phyloP scores from a whole-genome alignment of 2,113 vertebrate genomes.

The Gadus macrocephalus region DNA sequence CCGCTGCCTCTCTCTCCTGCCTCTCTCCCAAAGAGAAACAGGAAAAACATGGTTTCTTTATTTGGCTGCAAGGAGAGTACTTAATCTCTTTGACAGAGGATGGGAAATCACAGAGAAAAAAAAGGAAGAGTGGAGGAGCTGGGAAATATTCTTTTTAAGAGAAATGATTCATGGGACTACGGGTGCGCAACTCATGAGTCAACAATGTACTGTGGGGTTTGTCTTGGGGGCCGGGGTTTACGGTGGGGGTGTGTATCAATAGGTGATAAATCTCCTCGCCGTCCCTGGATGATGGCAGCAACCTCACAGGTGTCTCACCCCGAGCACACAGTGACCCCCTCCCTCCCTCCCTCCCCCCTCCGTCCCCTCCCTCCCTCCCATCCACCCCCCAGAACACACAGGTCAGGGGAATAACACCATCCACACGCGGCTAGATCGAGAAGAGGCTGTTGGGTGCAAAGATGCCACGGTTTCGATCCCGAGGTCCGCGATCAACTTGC shows the following conservation, averaged over 20 bases:
- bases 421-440: too few relatives aligned
- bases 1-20: constrained; percentile 47
- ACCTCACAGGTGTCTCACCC: constrained; percentile 58
- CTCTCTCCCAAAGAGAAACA: constrained; percentile 37
- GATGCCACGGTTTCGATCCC: too few relatives aligned
- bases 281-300: constrained; percentile 33
- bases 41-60: constrained; percentile 59
- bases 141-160: constrained; percentile 55
- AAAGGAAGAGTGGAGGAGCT: constrained; percentile 44
- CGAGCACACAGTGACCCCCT: constrained; percentile 35
- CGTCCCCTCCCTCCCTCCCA: too few relatives aligned
- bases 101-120: constrained; percentile 59
- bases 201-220: constrained; percentile 67
- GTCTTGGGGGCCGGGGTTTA: constrained; percentile 51
- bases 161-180: constrained; percentile 66
- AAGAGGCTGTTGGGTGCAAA: too few relatives aligned
- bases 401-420: constrained; percentile 14
- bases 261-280: constrained; percentile 67
- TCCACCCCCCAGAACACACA: constrained; percentile 5
- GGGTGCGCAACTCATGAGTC: constrained; percentile 68
- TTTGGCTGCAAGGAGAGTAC: constrained; percentile 57
- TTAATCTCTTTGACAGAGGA: constrained; percentile 67
- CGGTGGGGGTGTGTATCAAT: constrained; percentile 59
- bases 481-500: too few relatives aligned
- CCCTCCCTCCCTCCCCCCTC: too few relatives aligned